Percentiles rank a stretch among this genome's conserved stretches.
These are phyloP conservation scores for Lasioglossum albipes DNA, from an alignment of 1,140 invertebrate genomes.

Conservation along the genomic window DNA sequence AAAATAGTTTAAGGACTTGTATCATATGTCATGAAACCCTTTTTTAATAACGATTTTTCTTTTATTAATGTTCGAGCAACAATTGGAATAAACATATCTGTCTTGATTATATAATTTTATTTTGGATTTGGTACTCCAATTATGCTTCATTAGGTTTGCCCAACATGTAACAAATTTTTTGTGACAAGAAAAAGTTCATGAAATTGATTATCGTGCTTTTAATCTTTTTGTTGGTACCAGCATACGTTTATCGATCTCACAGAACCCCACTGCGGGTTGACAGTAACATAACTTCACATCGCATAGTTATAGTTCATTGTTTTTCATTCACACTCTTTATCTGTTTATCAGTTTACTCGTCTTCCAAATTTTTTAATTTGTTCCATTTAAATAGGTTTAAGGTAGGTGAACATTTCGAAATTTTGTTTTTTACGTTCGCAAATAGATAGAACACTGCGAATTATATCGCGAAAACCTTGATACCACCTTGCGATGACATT, in stretches of 20 bases:
- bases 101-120: no score
- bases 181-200: no score
- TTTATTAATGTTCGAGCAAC: no score
- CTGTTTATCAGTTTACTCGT: not conserved
- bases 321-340: not conserved
- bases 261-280: not conserved
- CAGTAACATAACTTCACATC: conserved; percentile 9
- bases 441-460: not conserved
- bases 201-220: no score
- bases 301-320: not conserved
- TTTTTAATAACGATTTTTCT: no score
- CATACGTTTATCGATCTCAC: not conserved
- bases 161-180: no score
- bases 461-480: not conserved
- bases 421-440: not conserved
- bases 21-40: not conserved
- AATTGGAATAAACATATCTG: no score
- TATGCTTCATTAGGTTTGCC: no score
- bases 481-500: not conserved
- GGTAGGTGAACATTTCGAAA: not conserved
- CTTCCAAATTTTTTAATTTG: conserved; percentile 39
- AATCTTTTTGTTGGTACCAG: no score
- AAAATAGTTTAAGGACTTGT: conserved; percentile 23
- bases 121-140: no score
- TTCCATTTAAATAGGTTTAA: conserved; percentile 26